These are phyloP conservation scores for Drosophila affinis DNA, from an alignment of 2,888 invertebrate species.

Conservation along the genomic window DNA sequence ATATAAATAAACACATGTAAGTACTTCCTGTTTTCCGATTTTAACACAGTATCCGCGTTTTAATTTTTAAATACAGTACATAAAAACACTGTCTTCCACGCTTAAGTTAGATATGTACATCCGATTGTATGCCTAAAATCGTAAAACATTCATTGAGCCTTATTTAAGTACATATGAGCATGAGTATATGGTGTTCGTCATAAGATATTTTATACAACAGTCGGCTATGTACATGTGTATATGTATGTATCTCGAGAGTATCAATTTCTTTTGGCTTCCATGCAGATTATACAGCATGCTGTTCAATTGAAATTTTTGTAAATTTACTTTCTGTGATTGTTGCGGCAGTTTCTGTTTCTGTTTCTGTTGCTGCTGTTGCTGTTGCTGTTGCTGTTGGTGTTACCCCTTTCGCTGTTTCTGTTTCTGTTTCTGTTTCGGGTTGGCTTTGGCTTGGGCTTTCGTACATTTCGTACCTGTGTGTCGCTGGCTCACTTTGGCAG, in stretches of 20 bases:
- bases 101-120: too few relatives aligned
- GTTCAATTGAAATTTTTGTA: constrained; percentile 25
- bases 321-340: constrained; percentile 46
- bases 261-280: background rate
- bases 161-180: too few relatives aligned
- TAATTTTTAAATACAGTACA: too few relatives aligned
- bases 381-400: background rate
- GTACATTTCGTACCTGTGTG: constrained; percentile 21
- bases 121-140: too few relatives aligned
- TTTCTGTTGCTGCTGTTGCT: background rate
- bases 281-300: constrained; percentile 6
- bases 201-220: background rate
- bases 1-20: too few relatives aligned
- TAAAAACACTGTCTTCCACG: too few relatives aligned
- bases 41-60: too few relatives aligned
- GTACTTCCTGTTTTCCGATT: too few relatives aligned
- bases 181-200: too few relatives aligned
- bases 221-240: background rate
- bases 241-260: background rate
- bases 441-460: constrained; percentile 26
- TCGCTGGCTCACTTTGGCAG: constrained; percentile 71
- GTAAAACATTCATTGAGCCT: too few relatives aligned
- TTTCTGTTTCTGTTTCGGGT: constrained; percentile 14
- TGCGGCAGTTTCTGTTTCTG: constrained; percentile 4
- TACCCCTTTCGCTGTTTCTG: constrained; percentile 13